Conservation (phyloP, 1,140 invertebrate genomes). For the Pollicipes pollicipes region DNA sequence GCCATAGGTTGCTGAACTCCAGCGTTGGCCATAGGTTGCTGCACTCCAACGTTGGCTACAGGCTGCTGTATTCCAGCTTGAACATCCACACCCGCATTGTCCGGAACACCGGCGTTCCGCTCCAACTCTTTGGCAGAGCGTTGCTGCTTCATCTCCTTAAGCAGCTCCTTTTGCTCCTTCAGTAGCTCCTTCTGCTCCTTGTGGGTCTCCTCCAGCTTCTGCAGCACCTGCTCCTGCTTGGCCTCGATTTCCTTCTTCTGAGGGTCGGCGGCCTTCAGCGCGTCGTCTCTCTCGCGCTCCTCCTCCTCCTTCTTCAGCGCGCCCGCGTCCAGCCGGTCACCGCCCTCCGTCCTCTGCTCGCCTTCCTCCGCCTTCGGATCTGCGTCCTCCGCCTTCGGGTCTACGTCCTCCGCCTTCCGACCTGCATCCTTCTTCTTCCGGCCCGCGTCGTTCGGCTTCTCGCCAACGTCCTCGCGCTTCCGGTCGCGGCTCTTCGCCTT, state of each 20-base stretch:
- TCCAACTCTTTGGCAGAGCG: not conserved
- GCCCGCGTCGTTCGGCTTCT: no score
- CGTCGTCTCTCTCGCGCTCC: not conserved
- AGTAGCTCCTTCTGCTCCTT: conserved; percentile 1
- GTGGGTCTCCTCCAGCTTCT: conserved; percentile 5
- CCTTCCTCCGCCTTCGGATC: not conserved
- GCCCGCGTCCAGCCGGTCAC: not conserved
- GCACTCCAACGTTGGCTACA: not conserved
- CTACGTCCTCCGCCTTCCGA: not conserved
- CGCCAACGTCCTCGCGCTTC: not conserved
- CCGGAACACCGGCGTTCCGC: not conserved
- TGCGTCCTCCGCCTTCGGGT: not conserved
- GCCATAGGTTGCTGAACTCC: no score
- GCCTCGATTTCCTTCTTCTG: not conserved
- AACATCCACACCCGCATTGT: not conserved
- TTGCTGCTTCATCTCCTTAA: not conserved
- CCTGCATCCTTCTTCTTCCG: no score
- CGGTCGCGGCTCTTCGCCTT: not conserved
- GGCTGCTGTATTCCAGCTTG: not conserved
- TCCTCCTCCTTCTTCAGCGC: not conserved
- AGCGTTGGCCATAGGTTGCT: not conserved
- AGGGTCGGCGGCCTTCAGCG: not conserved
- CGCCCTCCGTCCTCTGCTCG: not conserved
- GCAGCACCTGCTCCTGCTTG: not conserved
- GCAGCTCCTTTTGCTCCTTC: not conserved